These are phyloP conservation scores for Oophaga pumilio DNA, from an alignment of 2,113 vertebrate genomes.

Conservation along the genomic window DNA sequence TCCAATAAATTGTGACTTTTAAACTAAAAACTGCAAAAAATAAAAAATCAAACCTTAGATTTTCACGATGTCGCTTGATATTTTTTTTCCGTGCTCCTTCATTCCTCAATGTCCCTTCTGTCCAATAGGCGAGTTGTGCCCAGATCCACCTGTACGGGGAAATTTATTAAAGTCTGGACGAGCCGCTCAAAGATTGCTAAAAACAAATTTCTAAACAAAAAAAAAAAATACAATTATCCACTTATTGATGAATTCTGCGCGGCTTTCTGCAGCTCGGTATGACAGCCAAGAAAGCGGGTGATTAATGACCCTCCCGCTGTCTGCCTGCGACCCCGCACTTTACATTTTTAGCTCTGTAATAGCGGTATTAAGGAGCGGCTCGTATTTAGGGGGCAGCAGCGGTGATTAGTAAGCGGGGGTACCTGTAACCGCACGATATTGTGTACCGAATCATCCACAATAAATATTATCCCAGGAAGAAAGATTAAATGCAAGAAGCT, in stretches of 20 bases:
- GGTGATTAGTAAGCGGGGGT: conserved; percentile 21
- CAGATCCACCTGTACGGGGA: conserved; percentile 19
- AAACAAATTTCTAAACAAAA: conserved; percentile 31
- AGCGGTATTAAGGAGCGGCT: conserved; percentile 15
- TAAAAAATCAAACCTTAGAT: neutral
- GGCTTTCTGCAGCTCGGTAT: conserved; percentile 19
- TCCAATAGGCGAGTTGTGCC: conserved; percentile 13
- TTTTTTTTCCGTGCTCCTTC: neutral
- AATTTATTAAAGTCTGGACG: conserved; percentile 29
- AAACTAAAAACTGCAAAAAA: neutral
- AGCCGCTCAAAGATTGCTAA: conserved; percentile 10
- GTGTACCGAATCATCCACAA: neutral
- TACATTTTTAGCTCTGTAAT: conserved; percentile 30
- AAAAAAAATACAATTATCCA: conserved; percentile 46
- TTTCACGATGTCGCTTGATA: neutral
- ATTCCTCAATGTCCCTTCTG: conserved; percentile 12
- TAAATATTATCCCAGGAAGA: conserved; percentile 50
- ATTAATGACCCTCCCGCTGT: conserved; percentile 43
- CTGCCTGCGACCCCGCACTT: conserved; percentile 21
- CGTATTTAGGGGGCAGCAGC: neutral
- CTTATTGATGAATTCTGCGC: conserved; percentile 48
- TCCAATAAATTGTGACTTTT: no score
- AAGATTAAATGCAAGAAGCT: conserved; percentile 41
- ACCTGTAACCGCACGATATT: neutral
- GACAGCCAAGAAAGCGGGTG: conserved; percentile 26